Evolutionary conservation across 1,140 invertebrate species (phyloP).

Genomic region (Thrips palmi): DNA sequence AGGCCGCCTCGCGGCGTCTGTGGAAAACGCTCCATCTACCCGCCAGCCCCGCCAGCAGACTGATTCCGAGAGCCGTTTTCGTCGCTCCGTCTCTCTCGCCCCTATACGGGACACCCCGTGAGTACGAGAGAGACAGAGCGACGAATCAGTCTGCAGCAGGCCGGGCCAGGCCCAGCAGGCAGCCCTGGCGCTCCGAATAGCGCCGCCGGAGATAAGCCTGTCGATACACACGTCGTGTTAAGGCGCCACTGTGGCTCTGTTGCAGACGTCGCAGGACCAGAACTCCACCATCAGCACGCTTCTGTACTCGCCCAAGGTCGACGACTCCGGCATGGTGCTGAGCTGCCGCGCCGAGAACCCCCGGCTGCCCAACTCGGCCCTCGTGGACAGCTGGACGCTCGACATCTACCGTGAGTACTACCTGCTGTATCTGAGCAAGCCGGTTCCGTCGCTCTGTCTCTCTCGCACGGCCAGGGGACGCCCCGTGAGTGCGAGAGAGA

Average conservation of each 20-base stretch:
- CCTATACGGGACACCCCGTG: too few species aligned
- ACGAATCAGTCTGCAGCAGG: too few species aligned
- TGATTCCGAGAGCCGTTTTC: too few species aligned
- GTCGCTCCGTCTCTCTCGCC: too few species aligned
- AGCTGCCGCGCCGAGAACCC: slow-evolving; percentile 47
- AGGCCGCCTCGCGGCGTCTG: too few species aligned
- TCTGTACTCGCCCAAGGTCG: slow-evolving; percentile 29
- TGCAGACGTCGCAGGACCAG: slow-evolving; percentile 42
- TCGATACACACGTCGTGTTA: too few species aligned
- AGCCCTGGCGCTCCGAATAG: too few species aligned
- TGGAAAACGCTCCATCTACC: too few species aligned
- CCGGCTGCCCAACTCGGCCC: slow-evolving; percentile 34
- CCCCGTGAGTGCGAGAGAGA: not conserved
- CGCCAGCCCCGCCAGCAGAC: too few species aligned
- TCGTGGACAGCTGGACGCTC: slow-evolving; percentile 44
- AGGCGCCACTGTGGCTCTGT: slow-evolving; percentile 11
- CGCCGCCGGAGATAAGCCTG: too few species aligned
- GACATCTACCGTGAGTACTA: slow-evolving; percentile 71
- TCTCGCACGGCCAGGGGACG: not conserved
- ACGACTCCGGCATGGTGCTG: slow-evolving; percentile 38
- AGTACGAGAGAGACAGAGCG: not conserved
- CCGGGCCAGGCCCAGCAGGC: too few species aligned
- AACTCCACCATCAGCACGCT: slow-evolving; percentile 31
- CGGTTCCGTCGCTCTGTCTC: not conserved
- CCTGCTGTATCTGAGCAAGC: not conserved